phyloP scores from a whole-genome alignment of 2,113 vertebrate species.

The Psilopsiagon aurifrons region DNA sequence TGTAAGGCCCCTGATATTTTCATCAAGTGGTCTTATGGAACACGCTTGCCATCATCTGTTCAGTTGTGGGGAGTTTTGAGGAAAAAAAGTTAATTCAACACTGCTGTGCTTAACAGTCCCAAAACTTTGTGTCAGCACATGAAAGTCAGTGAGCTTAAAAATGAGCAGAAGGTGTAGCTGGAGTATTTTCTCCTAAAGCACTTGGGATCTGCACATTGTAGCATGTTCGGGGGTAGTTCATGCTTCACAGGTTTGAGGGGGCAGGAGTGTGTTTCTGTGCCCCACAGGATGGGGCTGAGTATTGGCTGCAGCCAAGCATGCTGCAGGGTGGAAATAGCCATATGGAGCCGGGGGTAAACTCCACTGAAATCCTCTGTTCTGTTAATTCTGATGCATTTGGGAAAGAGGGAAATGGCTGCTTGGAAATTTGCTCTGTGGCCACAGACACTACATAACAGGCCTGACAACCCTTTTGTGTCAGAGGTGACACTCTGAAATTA shows the following conservation, averaged over 20 bases:
- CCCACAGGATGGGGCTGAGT: not conserved
- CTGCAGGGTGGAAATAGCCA: not conserved
- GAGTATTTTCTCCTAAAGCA: not conserved
- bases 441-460: not conserved
- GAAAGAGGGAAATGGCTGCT: not conserved
- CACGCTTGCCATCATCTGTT: constrained; percentile 41
- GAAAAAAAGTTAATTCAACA: not conserved
- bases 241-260: not conserved
- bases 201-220: not conserved
- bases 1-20: constrained; percentile 27
- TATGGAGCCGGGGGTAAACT: rapidly evolving
- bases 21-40: not conserved
- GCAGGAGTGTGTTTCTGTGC: not conserved
- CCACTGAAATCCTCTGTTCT: not conserved
- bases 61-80: not conserved
- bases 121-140: not conserved
- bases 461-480: not conserved
- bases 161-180: not conserved
- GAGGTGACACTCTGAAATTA: not conserved
- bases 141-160: not conserved
- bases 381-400: not conserved
- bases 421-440: not conserved
- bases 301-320: not conserved
- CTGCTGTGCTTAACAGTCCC: not conserved
- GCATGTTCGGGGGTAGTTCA: rapidly evolving